Conservation (phyloP, 2,888 invertebrate species). For the Periphyllus acericola region DNA sequence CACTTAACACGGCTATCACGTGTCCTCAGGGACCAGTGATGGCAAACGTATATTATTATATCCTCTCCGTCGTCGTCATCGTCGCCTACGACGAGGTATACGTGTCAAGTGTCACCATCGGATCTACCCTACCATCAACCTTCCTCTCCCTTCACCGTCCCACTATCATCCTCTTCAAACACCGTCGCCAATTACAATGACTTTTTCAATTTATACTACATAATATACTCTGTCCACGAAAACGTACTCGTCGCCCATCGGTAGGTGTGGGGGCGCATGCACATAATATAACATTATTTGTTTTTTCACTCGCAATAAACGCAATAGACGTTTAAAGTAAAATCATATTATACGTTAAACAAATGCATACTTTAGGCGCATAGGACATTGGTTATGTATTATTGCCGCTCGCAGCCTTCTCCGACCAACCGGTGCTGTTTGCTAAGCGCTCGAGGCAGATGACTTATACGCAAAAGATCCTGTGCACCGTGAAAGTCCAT, state of each 20-base stretch:
- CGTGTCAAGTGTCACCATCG: conserved; percentile 10
- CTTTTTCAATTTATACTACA: conserved; percentile 8
- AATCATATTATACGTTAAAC: background rate
- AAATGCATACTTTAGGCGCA: background rate
- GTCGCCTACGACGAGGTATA: background rate
- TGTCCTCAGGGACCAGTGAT: background rate
- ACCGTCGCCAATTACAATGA: conserved; percentile 4
- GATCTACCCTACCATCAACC: no score
- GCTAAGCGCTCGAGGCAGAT: background rate
- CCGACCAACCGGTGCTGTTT: conserved; percentile 14
- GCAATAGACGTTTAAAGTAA: background rate
- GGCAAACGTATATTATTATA: background rate
- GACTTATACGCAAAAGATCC: background rate
- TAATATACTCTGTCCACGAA: background rate
- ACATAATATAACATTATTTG: background rate
- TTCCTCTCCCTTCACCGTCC: background rate
- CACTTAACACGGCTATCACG: background rate
- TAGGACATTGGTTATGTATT: background rate
- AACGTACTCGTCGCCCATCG: background rate
- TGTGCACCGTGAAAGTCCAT: conserved; percentile 37
- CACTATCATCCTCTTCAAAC: background rate
- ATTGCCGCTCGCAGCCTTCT: background rate
- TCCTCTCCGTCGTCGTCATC: background rate
- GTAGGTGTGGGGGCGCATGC: no score
- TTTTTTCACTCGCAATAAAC: background rate